Percentiles rank a stretch among this genome's conserved stretches.
Evolutionary conservation across 2,113 vertebrate species (phyloP).

Genomic region (Cyanoramphus novaezelandiae): DNA sequence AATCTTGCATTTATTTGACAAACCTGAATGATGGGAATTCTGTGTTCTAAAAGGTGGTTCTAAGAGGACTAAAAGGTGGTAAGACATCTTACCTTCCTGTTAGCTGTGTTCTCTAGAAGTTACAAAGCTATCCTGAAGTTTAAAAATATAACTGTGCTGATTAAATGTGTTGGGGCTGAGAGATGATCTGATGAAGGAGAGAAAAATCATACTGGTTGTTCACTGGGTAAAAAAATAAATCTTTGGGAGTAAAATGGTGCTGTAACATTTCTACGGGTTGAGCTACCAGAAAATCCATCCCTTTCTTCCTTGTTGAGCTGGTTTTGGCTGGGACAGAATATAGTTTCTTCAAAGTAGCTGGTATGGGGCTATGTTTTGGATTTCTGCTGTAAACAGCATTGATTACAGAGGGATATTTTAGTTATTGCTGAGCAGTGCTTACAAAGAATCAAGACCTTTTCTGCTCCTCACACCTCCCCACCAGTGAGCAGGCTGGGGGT

Average conservation of each 20-base stretch:
- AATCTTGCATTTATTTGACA: background rate
- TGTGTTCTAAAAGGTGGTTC: background rate
- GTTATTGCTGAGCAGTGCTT: background rate
- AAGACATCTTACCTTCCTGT: background rate
- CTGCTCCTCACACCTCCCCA: background rate
- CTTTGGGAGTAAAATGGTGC: background rate
- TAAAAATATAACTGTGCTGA: background rate
- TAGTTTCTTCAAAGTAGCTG: background rate
- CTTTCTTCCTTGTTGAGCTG: background rate
- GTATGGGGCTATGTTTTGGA: background rate
- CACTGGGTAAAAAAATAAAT: background rate
- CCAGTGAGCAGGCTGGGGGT: background rate
- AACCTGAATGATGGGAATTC: background rate
- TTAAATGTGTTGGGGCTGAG: fast-evolving
- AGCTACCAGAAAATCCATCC: background rate
- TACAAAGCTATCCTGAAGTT: background rate
- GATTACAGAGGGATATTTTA: background rate
- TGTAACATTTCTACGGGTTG: background rate
- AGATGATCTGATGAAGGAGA: background rate
- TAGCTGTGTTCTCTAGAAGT: background rate
- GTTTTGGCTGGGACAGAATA: background rate
- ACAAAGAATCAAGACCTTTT: background rate
- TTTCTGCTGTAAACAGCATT: background rate
- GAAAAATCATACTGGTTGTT: background rate
- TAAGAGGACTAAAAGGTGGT: background rate